Base-by-base conservation (phyloP, 2,113 vertebrate species). In the Tyrannus savana region DNA sequence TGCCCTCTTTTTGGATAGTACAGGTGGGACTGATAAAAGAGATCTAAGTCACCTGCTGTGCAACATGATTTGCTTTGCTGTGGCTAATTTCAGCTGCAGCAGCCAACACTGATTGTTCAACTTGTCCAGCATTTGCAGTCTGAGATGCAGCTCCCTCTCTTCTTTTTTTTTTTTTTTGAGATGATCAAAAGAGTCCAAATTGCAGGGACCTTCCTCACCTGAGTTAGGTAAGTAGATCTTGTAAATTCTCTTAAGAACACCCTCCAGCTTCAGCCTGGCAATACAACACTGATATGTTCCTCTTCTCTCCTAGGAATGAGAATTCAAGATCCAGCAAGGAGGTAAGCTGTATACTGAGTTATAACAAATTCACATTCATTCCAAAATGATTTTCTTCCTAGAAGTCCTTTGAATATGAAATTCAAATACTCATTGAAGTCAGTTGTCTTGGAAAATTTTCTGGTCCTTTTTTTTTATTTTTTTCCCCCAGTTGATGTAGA, bases 241-340 rank as follows among this genome's bases (percentile, higher is more conserved):
- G 11, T 14, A 56, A 31, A 81, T 60, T 86, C 64, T 83, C n/a
- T 67, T 88, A 60, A 42, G 8, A 87, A 30, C 24, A 74, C 3
- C 15, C 13, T 24, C 14, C 11, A 84, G n/a, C 30, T 77, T 90
- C 50, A 89, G 22, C 73, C 44, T 90, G 39, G 39, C 55, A 30
- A 37, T 67, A 49, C 64, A 88, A 46, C 56, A 86, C 85, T 97
- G 72, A 95, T 84, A 42, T 49, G 31, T 94, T 84, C 64, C 37
- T 96, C 60, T 97, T 95, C 52, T 93, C 68, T 96, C 37, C 28
- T 96, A 96, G 95, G 90, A 86, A 55, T 56, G 31, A 50, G 64
- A 93, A 80, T 64, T 63, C 63, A 67, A 59, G 63, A 42, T 63
- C 55, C 47, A 93, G 28, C 33, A 67, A 74, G 52, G 83, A 93